These are phyloP conservation scores for Myanophis thanlyinensis DNA, from an alignment of 2,113 vertebrate species.

Conservation along the genomic window DNA sequence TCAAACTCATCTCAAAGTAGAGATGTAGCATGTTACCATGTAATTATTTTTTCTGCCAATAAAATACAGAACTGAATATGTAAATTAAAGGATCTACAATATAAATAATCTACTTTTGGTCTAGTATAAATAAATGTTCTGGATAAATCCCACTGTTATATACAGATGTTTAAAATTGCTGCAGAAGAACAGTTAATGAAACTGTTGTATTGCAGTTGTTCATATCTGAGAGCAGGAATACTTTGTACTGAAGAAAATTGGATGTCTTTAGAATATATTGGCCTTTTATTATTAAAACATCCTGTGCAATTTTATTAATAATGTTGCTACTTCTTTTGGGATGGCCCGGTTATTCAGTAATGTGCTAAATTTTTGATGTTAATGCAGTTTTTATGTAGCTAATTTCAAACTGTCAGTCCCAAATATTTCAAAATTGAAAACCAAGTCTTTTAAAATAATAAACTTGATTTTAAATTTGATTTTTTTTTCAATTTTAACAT, in stretches of 20 bases:
- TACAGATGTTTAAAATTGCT: constrained; percentile 2
- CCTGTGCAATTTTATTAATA: constrained; percentile 1
- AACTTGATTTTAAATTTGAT: constrained; percentile 12
- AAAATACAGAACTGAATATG: background rate
- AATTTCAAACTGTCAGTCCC: background rate
- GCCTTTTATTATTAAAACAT: background rate
- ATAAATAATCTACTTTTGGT: background rate
- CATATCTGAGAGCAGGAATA: background rate
- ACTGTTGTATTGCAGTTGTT: background rate
- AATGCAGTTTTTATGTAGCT: constrained; percentile 22
- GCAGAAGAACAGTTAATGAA: background rate
- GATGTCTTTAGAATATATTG: constrained; percentile 4
- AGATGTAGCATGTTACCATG: background rate
- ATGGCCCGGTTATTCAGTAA: background rate
- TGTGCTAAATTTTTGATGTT: background rate
- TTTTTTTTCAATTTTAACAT: background rate
- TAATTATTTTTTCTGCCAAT: background rate
- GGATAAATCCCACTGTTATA: constrained; percentile 3
- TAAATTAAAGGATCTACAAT: background rate
- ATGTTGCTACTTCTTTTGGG: background rate
- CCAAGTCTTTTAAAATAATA: background rate
- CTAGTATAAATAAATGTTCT: background rate
- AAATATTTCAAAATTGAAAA: background rate
- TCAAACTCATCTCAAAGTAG: background rate
- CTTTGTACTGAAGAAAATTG: background rate